phyloP scores from a whole-genome alignment of 2,797 vertebrate species.

The Acrocephalus scirpaceus region DNA sequence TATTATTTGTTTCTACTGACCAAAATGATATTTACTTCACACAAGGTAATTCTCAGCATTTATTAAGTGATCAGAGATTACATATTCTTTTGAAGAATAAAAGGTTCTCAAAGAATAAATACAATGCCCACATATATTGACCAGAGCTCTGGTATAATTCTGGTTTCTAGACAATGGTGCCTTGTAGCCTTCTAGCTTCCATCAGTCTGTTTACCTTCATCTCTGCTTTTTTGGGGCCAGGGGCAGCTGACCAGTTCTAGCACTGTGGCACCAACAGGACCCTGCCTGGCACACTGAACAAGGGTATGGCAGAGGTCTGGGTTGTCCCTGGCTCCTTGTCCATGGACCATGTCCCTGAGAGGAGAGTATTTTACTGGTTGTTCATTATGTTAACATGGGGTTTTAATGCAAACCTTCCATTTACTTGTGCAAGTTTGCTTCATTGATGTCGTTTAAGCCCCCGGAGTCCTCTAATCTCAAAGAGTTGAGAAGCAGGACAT shows the following conservation, averaged over 20 bases:
- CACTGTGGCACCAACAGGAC: background rate
- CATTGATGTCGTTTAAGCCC: background rate
- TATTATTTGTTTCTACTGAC: background rate
- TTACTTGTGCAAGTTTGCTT: background rate
- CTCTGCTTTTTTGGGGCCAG: background rate
- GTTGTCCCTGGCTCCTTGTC: background rate
- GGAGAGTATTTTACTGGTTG: background rate
- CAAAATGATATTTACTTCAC: background rate
- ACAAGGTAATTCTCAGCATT: background rate
- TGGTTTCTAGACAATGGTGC: background rate
- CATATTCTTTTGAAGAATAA: background rate
- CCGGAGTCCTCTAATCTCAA: background rate
- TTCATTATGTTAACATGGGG: background rate
- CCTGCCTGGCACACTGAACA: background rate
- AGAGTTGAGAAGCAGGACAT: background rate
- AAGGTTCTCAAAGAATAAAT: background rate
- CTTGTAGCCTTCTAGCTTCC: background rate
- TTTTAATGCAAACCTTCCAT: background rate
- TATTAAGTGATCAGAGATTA: background rate
- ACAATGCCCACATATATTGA: too few relatives aligned
- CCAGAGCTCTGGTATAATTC: background rate
- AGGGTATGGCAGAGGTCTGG: background rate
- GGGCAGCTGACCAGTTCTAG: background rate
- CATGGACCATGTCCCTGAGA: background rate
- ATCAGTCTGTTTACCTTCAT: background rate